A percentile compares a stretch with the other conserved stretches of the same genome.
These are phyloP conservation scores for Lordiphosa mommai DNA, from an alignment of 1,140 invertebrate species.

Conservation along the genomic window DNA sequence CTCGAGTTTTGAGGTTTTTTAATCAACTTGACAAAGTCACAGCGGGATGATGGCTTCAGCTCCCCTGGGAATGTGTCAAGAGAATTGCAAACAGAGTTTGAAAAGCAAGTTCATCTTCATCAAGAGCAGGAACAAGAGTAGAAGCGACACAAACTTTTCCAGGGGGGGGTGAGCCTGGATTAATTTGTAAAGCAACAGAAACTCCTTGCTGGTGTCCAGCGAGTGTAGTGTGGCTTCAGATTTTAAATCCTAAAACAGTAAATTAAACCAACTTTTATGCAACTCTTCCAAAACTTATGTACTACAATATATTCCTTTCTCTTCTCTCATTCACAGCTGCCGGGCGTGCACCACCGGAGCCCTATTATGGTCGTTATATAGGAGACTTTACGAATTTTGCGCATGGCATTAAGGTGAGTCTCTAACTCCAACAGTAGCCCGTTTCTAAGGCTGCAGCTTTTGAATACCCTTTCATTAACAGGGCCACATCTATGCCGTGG, in stretches of 20 bases:
- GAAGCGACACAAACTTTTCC: conserved; percentile 32
- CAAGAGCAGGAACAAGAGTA: background rate
- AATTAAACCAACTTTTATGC: background rate
- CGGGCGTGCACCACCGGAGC: conserved; percentile 81
- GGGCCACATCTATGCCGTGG: conserved; percentile 91
- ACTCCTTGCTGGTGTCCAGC: too few relatives aligned
- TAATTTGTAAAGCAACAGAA: conserved; percentile 57
- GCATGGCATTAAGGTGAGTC: conserved; percentile 84
- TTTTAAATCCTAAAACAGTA: conserved; percentile 38
- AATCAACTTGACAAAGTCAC: conserved; percentile 63
- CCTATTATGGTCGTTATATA: conserved; percentile 88
- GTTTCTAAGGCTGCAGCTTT: background rate
- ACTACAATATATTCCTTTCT: background rate
- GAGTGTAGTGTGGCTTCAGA: conserved; percentile 21
- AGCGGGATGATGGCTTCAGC: conserved; percentile 27
- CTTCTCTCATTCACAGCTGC: conserved; percentile 33
- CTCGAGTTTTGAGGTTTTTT: conserved; percentile 59
- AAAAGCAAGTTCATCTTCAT: conserved; percentile 40
- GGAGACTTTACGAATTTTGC: conserved; percentile 86
- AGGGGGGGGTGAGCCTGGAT: conserved; percentile 36
- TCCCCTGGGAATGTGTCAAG: conserved; percentile 60
- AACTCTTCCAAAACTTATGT: background rate
- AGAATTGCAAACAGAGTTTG: conserved; percentile 51
- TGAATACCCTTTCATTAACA: too few relatives aligned
- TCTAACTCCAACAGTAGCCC: background rate